Percentiles rank a stretch among this genome's conserved stretches.
Evolutionary conservation across 2,888 invertebrate genomes (phyloP).

Genomic region (Andrena fulva): DNA sequence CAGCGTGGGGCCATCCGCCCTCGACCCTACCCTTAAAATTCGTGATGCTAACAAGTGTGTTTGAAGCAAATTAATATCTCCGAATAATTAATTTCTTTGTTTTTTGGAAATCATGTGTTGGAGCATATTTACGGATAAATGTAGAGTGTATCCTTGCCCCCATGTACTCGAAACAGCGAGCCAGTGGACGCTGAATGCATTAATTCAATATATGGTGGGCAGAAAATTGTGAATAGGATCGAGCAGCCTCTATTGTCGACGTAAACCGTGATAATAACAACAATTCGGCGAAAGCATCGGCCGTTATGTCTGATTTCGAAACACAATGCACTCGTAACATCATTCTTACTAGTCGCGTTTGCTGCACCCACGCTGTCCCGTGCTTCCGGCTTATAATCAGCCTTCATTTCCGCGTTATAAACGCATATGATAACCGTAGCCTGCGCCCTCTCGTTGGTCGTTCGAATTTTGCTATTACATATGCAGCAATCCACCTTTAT

Average conservation of each 20-base stretch:
- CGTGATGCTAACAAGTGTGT: no score
- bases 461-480: neutral
- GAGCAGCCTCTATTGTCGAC: constrained; percentile 17
- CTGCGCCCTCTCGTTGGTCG: neutral
- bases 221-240: constrained; percentile 23
- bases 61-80: no score
- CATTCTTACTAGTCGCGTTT: constrained; percentile 19
- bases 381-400: neutral
- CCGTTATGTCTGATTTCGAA: constrained; percentile 29
- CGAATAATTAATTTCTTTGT: neutral
- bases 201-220: constrained; percentile 22
- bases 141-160: neutral
- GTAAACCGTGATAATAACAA: constrained; percentile 39
- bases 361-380: neutral
- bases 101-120: neutral
- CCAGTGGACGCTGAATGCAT: constrained; percentile 13
- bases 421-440: neutral
- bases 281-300: constrained; percentile 41
- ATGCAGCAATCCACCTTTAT: neutral
- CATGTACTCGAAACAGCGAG: neutral
- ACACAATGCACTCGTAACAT: constrained; percentile 40
- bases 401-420: constrained; percentile 3
- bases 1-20: no score
- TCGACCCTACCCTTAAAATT: no score
- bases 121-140: neutral